Evolutionary conservation across 2,797 vertebrate genomes (phyloP).

Genomic region (Characodon lateralis): DNA sequence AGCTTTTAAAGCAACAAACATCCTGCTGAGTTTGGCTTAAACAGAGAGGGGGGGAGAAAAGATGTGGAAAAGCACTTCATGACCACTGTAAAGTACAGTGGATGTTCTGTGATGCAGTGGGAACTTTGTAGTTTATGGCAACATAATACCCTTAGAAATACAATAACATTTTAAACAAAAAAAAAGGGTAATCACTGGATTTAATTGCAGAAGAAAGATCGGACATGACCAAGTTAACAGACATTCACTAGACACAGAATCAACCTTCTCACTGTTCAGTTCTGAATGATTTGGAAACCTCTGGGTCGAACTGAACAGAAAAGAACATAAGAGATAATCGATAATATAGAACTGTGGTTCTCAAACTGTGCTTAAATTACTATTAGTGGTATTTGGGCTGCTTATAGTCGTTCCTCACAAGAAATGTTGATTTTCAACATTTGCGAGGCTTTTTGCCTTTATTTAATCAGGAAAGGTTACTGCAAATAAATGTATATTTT

Average conservation of each 20-base stretch:
- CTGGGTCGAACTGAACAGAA: not conserved
- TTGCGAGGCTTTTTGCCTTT: not conserved
- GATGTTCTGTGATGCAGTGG: not conserved
- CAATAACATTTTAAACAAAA: too few relatives aligned
- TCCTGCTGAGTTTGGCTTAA: not conserved
- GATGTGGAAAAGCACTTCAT: not conserved
- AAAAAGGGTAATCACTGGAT: too few relatives aligned
- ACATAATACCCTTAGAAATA: not conserved
- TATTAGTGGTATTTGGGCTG: not conserved
- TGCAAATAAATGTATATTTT: not conserved
- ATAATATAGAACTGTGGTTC: not conserved
- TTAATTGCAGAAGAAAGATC: too few relatives aligned
- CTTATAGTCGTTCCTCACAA: not conserved
- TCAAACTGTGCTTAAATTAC: not conserved
- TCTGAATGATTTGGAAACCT: not conserved
- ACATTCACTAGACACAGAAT: not conserved
- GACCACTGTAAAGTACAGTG: not conserved
- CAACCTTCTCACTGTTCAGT: not conserved
- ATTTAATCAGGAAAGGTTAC: not conserved
- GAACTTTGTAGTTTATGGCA: not conserved
- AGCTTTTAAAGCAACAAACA: not conserved
- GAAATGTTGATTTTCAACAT: not conserved
- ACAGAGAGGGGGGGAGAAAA: slow-evolving; percentile 7
- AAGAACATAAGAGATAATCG: not conserved
- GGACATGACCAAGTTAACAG: not conserved